Base-by-base conservation (phyloP, 2,888 invertebrate species). In the Agrotis puta region DNA sequence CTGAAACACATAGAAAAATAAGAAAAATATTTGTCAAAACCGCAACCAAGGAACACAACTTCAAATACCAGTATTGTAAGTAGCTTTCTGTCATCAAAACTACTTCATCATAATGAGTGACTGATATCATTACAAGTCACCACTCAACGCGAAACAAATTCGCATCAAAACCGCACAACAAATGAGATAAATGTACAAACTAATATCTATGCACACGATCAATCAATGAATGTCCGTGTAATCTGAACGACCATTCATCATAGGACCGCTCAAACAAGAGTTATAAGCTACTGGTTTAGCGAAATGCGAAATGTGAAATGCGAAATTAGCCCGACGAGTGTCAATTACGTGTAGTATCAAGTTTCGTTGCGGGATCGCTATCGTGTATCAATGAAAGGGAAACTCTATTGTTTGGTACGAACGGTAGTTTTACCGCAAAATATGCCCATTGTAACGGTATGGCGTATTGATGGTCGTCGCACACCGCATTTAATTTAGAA, bases 341-440 rank as follows among this genome's bases (percentile, higher is more conserved):
- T 86, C 86, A 81, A 85, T 88, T 87, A 86, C 87, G 70, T 77
- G 51, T 77, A 77, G 71, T 79, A 81, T 88, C 82, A 61, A 74
- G 77, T 82, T 77, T 70, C 84, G 68, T 62, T 81, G 77, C 74
- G 81, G 83, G 78, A 74, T 84, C 53, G 75, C 79, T 79, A 83
- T 88, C 82, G 74, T 39, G 81, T 86, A 85, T 88, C 87, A 87
- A 85, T 85, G 88, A 88, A 89, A 89, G 86, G 77, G 82, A 89
- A 87, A 85, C 81, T 76, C 83, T 81, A 88, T 87, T 88, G 88
- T 88, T 85, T 77, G 77, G 64, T 24, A 69, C 79, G 62, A 86
- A 85, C 87, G 85, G 87, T 85, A 80, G 79, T 77, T 86, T 81
- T 82, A 88, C 87, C 88, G 84, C 85, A 84, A 77, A 81, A 83